Evolutionary conservation across 2,113 vertebrate genomes (phyloP).

Genomic region (Leuciscus idus): DNA sequence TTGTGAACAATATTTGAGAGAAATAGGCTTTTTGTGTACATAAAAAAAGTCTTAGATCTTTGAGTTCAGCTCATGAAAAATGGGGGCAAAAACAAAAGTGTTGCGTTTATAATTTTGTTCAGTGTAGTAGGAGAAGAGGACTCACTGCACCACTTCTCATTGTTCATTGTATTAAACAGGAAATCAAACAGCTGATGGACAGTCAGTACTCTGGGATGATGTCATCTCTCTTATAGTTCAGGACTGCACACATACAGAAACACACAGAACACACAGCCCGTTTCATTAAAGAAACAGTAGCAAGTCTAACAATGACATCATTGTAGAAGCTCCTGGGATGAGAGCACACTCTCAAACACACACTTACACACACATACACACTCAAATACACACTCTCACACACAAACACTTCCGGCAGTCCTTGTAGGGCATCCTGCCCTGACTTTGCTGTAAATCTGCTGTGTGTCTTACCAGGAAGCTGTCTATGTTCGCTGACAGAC

Average conservation of each 20-base stretch:
- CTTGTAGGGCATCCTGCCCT: conserved; percentile 51
- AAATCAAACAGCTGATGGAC: conserved; percentile 54
- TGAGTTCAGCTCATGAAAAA: no score
- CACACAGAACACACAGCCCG: neutral
- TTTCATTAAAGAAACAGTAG: conserved; percentile 38
- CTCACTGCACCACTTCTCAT: conserved; percentile 10
- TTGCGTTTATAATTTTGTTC: no score
- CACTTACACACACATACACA: conserved; percentile 34
- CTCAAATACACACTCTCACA: conserved; percentile 15
- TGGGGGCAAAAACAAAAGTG: no score
- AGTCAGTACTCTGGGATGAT: conserved; percentile 34
- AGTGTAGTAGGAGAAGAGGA: neutral
- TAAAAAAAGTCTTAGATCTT: no score
- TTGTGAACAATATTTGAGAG: no score
- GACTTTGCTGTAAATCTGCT: conserved; percentile 67
- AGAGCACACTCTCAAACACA: conserved; percentile 48
- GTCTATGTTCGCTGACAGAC: conserved; percentile 66
- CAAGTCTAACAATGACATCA: conserved; percentile 46
- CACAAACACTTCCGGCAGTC: conserved; percentile 46
- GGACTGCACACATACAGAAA: conserved; percentile 22
- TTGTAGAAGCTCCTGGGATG: conserved; percentile 39
- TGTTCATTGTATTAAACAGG: conserved; percentile 51
- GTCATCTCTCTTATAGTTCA: conserved; percentile 27
- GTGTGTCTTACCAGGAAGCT: conserved; percentile 64
- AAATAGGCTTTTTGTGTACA: no score